Evolutionary conservation across 2,888 invertebrate genomes (phyloP).

Genomic region (Caenorhabditis doughertyi): DNA sequence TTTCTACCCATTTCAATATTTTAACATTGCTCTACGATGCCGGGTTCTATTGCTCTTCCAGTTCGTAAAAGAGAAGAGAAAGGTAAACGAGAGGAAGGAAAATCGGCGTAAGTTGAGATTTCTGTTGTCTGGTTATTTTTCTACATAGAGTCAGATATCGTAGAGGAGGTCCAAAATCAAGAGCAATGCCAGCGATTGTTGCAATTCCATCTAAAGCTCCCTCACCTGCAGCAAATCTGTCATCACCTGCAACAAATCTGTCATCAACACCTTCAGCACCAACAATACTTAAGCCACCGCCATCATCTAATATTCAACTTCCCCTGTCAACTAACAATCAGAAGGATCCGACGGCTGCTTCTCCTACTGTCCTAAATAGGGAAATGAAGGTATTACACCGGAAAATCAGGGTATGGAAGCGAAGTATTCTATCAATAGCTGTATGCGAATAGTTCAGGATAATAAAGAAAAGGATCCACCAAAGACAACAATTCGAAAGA

Average conservation of each 20-base stretch:
- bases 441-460: no score
- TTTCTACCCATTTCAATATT: neutral
- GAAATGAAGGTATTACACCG: slow-evolving; percentile 9
- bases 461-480: slow-evolving; percentile 18
- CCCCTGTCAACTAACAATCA: neutral
- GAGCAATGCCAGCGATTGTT: neutral
- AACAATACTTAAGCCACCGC: neutral
- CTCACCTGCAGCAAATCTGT: neutral
- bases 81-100: slow-evolving; percentile 25
- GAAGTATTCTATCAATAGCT: no score
- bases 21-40: neutral
- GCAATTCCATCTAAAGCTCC: neutral
- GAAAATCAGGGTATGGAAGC: neutral
- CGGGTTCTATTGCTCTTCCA: slow-evolving; percentile 1
- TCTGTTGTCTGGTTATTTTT: neutral
- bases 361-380: neutral
- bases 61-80: slow-evolving; percentile 18
- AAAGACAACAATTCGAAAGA: slow-evolving; percentile 25
- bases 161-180: slow-evolving; percentile 1
- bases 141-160: slow-evolving; percentile 1
- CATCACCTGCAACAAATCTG: no score
- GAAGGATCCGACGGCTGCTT: neutral
- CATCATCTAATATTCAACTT: neutral
- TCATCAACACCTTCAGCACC: neutral
- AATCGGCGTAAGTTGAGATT: slow-evolving; percentile 39